These are phyloP conservation scores for Montipora capitata DNA, from an alignment of 92 coral and sea anemone genomes.

Conservation along the genomic window DNA sequence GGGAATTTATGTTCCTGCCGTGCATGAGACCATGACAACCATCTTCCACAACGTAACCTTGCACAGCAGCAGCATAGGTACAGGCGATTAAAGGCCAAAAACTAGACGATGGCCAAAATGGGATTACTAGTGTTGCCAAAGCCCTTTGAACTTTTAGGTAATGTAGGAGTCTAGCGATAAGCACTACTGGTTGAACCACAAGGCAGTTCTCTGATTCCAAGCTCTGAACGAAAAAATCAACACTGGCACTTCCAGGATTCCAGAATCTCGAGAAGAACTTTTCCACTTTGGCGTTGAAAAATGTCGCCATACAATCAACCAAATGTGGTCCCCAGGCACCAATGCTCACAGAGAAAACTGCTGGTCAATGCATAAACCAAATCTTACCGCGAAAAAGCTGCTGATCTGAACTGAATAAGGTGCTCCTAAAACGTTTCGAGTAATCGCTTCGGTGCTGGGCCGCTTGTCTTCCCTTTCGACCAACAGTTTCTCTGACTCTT, in stretches of 20 bases:
- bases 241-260: background rate
- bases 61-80: background rate
- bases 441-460: no score
- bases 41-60: background rate
- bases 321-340: constrained; percentile 40
- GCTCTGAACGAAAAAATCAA: background rate
- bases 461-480: no score
- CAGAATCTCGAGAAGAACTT: constrained; percentile 13
- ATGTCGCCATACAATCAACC: constrained; percentile 48
- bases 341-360: no score
- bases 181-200: constrained; percentile 27
- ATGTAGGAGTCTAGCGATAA: background rate
- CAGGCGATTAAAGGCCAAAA: background rate
- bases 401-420: no score
- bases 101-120: background rate
- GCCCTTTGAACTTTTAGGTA: background rate
- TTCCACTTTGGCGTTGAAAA: constrained; percentile 18
- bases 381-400: no score
- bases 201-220: constrained; percentile 24
- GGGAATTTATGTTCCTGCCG: no score
- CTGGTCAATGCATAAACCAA: no score
- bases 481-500: no score
- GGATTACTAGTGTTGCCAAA: background rate
- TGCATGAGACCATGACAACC: background rate
- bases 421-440: no score